Conservation (phyloP, 2,797 vertebrate genomes). For the Ptychadena robeensis region DNA sequence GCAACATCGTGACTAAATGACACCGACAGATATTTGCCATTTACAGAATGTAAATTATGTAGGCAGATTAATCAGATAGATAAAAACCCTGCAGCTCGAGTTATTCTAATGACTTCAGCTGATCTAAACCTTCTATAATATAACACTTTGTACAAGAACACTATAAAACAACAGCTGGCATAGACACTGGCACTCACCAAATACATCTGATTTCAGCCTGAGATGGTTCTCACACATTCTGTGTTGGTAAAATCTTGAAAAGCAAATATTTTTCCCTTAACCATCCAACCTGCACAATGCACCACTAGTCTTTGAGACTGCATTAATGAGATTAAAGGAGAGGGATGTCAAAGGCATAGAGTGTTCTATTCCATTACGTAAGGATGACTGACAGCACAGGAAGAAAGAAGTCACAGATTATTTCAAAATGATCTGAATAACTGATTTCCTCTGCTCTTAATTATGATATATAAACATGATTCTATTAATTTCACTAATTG, state of each 20-base stretch:
- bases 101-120: not conserved
- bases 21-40: not conserved
- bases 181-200: conserved; percentile 74
- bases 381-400: conserved; percentile 67
- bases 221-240: conserved; percentile 75
- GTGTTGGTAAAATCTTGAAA: conserved; percentile 54
- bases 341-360: conserved; percentile 76
- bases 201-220: conserved; percentile 80
- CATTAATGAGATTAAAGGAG: conserved; percentile 81
- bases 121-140: not conserved
- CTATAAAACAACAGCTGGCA: not conserved
- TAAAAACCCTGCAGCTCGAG: not conserved
- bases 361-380: conserved; percentile 75
- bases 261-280: conserved; percentile 61
- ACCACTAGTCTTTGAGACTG: conserved; percentile 72
- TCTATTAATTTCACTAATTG: not conserved
- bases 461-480: conserved; percentile 31
- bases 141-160: not conserved
- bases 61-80: not conserved
- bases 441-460: conserved; percentile 56
- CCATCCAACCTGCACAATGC: conserved; percentile 63
- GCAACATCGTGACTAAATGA: not conserved
- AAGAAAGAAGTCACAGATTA: conserved; percentile 53
- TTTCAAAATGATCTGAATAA: conserved; percentile 55
- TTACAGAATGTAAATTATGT: not conserved